Evolutionary conservation across 2,888 invertebrate genomes (phyloP), one percentile per base, ranked within the genome.

Genomic region (Polydrusus cervinus): DNA sequence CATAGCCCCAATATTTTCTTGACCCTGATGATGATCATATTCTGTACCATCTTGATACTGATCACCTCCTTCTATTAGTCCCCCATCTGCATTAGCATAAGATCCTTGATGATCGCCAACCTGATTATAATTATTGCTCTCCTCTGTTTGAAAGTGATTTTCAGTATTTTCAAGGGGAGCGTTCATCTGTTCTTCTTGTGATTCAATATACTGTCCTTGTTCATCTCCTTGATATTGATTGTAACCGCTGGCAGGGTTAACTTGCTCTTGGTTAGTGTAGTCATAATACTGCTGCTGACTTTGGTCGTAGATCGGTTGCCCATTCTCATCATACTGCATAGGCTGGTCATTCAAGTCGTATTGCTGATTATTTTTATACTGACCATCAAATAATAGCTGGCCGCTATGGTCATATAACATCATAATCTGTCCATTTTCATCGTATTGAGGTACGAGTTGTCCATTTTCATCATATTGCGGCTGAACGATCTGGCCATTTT

Each of bases 381-480:
- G 78, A 30, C 70, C 67, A 47, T 34, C n/a, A 40, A 62, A 69
- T 9, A 49, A 18, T 30, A 11, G 40, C 38, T 76, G 67, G 13
- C 71, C 77, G 69, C 67, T 71, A 53, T 78, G 78, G 47, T 78
- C 76, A 25, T 78, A 78, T 14, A 74, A 25, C 13, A 65, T 62
- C 13, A 81, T 70, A 7, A 77, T 65, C 67, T 81, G 82, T 0
- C 79, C 81, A 72, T 79, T 78, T 77, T 80, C 80, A 61, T 83
- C 81, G 65, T 82, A 81, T 38, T 81, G 81, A 16, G 77, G 80
- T 38, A 80, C 68, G 14, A 78, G 77, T 65, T 82, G 82, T 8
- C 79, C 81, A 60, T 74, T 79, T 65, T 83, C 80, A 45, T 81
- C 80, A 65, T 82, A 82, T 34, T 78, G 76, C 11, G 77, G 79